Evolutionary conservation across 1,140 invertebrate genomes (phyloP), one percentile per base, ranked within the genome.

Genomic region (Drosophila arawakana): DNA sequence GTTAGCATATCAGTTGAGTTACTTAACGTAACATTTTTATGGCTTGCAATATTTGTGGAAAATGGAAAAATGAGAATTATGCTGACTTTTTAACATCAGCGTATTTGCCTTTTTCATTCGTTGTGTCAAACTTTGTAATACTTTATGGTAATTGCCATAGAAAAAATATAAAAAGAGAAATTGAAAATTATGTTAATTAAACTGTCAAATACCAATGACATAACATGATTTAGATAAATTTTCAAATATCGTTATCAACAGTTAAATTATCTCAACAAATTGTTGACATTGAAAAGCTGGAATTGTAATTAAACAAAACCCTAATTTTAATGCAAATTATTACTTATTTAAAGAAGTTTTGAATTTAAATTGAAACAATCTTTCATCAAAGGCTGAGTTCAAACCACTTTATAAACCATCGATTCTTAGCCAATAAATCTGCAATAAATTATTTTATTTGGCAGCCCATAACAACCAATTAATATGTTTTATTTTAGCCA

Each of bases 1-100:
- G 61, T 76, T 76, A 59, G 46, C 74, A 72, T 76, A 76, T 72
- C 69, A 76, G 61, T 76, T 63, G 47, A 71, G 49, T 76, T 74
- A 76, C 61, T 76, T 76, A 74, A 61, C 59, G 46, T 41, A 54
- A 30, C 41, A 61, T 74, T 74, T 74, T 74, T 70, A 70, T 74
- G 72, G 50, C 72, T 39, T 41, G 55, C 43, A 57, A 58, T 63
- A 71, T 62, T 63, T 59, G 67, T 41, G 54, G 37, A 41, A 57
- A 55, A 44, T 39, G 35, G 35, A 13, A 25, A 58, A 52, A 43
- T 44, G 25, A 44, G 50, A 30, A 50, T 60, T 30, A 10, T 8
- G 55, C 11, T 34, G 59, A 61, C 59, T 61, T 49, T 18, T 30
- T 30, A 30, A 30, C 43, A 18, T 5, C 58, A 3, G 13, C 10